Percentiles rank a stretch among this genome's conserved stretches.
Evolutionary conservation across 2,888 invertebrate species (phyloP).

Genomic region (Eupithecia subumbrata): DNA sequence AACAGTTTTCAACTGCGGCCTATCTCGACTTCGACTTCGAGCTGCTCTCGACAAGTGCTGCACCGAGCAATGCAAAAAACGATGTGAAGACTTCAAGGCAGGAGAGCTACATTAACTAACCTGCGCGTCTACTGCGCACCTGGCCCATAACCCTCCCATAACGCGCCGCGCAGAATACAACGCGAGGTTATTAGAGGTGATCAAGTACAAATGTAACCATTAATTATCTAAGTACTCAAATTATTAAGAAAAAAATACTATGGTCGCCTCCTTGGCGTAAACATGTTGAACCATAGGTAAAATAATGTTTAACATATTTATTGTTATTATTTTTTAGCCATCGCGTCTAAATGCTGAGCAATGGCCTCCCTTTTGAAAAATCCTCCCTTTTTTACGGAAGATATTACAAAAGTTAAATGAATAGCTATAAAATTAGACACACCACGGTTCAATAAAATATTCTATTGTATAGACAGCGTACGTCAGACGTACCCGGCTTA

Average conservation of each 20-base stretch:
- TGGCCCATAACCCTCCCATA: background rate
- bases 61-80: background rate
- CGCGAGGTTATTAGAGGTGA: background rate
- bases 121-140: background rate
- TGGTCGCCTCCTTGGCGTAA: background rate
- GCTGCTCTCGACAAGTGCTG: background rate
- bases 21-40: background rate
- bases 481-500: no score
- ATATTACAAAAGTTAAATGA: no score
- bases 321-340: no score
- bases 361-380: no score
- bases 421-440: no score
- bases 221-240: background rate
- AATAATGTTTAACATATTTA: no score
- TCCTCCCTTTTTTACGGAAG: no score
- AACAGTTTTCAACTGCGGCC: background rate
- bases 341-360: no score
- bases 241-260: background rate
- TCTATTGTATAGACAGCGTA: no score
- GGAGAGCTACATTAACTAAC: background rate
- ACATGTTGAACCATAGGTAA: no score
- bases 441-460: no score
- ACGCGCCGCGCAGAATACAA: background rate
- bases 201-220: no score
- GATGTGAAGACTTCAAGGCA: background rate